Percentiles rank a stretch among this genome's conserved stretches.
These are phyloP conservation scores for Alligator sinensis DNA, from an alignment of 2,113 vertebrate species.

Conservation along the genomic window DNA sequence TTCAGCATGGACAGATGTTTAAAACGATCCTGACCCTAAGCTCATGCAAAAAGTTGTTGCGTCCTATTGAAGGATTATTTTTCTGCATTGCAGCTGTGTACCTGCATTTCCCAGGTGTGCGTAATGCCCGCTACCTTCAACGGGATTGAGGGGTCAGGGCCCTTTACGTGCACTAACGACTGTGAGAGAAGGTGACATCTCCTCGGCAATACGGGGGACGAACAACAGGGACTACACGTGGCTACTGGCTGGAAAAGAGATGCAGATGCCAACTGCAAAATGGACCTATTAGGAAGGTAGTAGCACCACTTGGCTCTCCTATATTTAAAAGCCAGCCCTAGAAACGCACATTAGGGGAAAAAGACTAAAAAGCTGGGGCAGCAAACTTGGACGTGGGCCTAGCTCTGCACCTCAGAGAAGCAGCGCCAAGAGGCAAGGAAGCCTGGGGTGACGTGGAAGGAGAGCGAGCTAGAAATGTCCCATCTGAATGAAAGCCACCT, in stretches of 20 bases:
- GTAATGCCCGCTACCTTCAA: conserved; percentile 57
- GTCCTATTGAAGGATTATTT: conserved; percentile 65
- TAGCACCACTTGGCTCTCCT: not conserved
- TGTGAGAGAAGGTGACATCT: not conserved
- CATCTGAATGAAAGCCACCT: not conserved
- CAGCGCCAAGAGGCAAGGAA: too few relatives aligned
- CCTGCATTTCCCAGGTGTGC: conserved; percentile 53
- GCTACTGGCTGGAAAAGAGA: conserved; percentile 18
- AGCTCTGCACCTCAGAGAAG: too few relatives aligned
- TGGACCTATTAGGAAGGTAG: not conserved
- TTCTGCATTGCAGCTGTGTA: conserved; percentile 62
- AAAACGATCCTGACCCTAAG: conserved; percentile 70
- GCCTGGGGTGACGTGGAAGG: too few relatives aligned
- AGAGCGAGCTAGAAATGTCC: too few relatives aligned
- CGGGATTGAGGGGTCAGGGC: conserved; percentile 41
- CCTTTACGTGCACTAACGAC: not conserved
- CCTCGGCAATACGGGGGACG: conserved; percentile 14
- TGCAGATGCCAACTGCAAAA: conserved; percentile 11
- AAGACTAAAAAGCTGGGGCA: not conserved
- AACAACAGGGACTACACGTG: conserved; percentile 7
- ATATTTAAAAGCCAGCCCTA: not conserved
- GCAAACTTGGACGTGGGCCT: not conserved
- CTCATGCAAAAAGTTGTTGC: conserved; percentile 51
- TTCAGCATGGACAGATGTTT: conserved; percentile 17
- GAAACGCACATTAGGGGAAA: not conserved